These are phyloP conservation scores for Cheilosia grossa DNA, from an alignment of 2,888 invertebrate genomes.

Conservation along the genomic window DNA sequence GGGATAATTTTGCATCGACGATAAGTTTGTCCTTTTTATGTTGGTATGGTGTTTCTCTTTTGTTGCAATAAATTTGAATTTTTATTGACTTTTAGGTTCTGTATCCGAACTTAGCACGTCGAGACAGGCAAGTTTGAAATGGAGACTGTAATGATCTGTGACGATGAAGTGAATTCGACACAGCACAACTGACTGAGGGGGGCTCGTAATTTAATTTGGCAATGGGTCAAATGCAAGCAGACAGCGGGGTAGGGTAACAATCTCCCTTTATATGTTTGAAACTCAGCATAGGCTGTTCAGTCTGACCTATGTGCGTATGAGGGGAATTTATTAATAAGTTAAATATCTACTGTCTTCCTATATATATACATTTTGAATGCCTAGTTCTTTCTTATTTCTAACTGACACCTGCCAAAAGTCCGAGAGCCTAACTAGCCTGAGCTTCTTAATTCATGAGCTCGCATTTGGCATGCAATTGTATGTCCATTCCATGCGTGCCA, in stretches of 20 bases:
- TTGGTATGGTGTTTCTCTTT: constrained; percentile 19
- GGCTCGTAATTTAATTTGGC: constrained; percentile 53
- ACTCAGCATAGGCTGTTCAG: too few relatives aligned
- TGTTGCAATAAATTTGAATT: constrained; percentile 69
- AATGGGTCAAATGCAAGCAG: constrained; percentile 38
- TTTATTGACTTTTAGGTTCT: constrained; percentile 63
- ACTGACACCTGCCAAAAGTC: too few relatives aligned
- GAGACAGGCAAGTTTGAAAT: background rate
- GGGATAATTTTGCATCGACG: constrained; percentile 65
- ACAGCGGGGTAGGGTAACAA: background rate
- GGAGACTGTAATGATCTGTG: constrained; percentile 54
- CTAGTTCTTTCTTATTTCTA: too few relatives aligned
- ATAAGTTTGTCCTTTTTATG: constrained; percentile 65
- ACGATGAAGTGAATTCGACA: constrained; percentile 23
- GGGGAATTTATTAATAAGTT: background rate
- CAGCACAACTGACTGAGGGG: background rate
- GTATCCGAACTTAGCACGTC: background rate
- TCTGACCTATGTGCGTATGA: too few relatives aligned
- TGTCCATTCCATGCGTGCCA: too few relatives aligned
- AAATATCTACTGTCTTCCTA: too few relatives aligned
- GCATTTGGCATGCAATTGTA: too few relatives aligned
- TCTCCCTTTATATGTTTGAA: background rate
- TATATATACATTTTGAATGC: too few relatives aligned
- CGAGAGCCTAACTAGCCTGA: too few relatives aligned
- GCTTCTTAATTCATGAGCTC: too few relatives aligned